Base-by-base conservation (phyloP, 1,140 invertebrate genomes). In the Maniola jurtina region DNA sequence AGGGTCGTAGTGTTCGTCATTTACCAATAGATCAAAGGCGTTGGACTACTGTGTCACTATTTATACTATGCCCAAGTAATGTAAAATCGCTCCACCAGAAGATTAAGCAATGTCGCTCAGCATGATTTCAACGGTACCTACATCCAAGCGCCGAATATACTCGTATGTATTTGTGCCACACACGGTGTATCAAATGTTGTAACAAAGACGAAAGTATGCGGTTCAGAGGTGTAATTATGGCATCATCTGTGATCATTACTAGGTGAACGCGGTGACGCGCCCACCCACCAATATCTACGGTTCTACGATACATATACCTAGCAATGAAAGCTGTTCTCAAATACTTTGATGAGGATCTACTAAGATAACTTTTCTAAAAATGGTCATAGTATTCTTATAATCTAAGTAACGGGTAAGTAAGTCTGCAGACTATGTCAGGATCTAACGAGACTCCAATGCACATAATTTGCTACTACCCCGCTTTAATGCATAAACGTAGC, bases 141-240 rank as follows among this genome's bases (percentile, higher is more conserved):
- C 65, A 47, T 56, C 38, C 33, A 48, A 14, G 38, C 45, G 36
- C 52, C 50, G 50, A 60, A 61, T 62, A 38, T 62, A 25, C 25
- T 25, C 4, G 4, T 25, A 25, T 4, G 25, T 25, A 4, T 25
- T 25, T 25, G 61, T 45, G 65, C 81, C 80, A 79, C 82, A 86
- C 83, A 83, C 81, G 72, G 66, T 71, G 80, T 61, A 72, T 66
- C 65, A 69, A 71, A 70, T 60, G 61, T 69, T 78, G 76, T 74
- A 85, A 87, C 81, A 79, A 79, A 80, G 75, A 81, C 72, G 81
- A 76, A 82, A 82, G 76, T 81, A 80, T 77, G 79, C 70, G 74
- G 72, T 78, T 76, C 80, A 65, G 70, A 77, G 77, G 72, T 77
- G 76, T 86, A 85, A 87, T 87, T 85, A 85, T 75, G 62, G 61